Percentiles rank a stretch among this genome's conserved stretches.
phyloP scores from a whole-genome alignment of 1,140 invertebrate genomes.

The Lerema accius region DNA sequence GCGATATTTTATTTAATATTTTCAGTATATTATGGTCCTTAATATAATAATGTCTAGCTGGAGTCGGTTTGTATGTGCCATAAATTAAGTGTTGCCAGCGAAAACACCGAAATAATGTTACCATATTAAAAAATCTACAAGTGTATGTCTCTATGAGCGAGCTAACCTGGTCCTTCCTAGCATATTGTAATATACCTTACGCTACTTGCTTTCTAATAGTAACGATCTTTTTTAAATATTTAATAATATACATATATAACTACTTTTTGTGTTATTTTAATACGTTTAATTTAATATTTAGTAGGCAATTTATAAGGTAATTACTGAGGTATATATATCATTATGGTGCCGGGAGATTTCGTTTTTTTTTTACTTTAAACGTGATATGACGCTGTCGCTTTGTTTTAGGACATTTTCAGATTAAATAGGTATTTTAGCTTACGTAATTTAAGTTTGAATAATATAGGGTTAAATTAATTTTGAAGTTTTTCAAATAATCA shows the following conservation, averaged over 20 bases:
- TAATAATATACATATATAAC: slow-evolving; percentile 62
- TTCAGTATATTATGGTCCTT: slow-evolving; percentile 66
- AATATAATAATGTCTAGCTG: slow-evolving; percentile 69
- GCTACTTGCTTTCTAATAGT: slow-evolving; percentile 71
- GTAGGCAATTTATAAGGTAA: slow-evolving; percentile 70
- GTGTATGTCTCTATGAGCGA: slow-evolving; percentile 44
- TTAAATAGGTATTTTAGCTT: background rate
- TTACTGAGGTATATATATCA: slow-evolving; percentile 52
- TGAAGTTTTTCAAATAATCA: slow-evolving; percentile 4
- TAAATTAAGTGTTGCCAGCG: slow-evolving; percentile 71
- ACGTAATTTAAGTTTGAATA: background rate
- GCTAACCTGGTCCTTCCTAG: slow-evolving; percentile 61
- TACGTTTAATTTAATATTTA: slow-evolving; percentile 62
- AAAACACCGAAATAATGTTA: slow-evolving; percentile 77
- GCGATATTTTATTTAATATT: slow-evolving; percentile 15
- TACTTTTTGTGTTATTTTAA: slow-evolving; percentile 52
- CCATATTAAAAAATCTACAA: slow-evolving; percentile 58
- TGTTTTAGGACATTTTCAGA: slow-evolving; percentile 8
- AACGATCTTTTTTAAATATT: slow-evolving; percentile 64
- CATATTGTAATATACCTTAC: slow-evolving; percentile 67
- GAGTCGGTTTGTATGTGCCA: slow-evolving; percentile 68
- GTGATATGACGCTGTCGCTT: background rate
- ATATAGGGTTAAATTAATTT: background rate
- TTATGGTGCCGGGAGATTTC: slow-evolving; percentile 48
- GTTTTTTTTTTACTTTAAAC: slow-evolving; percentile 35